These are phyloP conservation scores for Misgurnus anguillicaudatus DNA, from an alignment of 2,113 vertebrate genomes.

Conservation along the genomic window DNA sequence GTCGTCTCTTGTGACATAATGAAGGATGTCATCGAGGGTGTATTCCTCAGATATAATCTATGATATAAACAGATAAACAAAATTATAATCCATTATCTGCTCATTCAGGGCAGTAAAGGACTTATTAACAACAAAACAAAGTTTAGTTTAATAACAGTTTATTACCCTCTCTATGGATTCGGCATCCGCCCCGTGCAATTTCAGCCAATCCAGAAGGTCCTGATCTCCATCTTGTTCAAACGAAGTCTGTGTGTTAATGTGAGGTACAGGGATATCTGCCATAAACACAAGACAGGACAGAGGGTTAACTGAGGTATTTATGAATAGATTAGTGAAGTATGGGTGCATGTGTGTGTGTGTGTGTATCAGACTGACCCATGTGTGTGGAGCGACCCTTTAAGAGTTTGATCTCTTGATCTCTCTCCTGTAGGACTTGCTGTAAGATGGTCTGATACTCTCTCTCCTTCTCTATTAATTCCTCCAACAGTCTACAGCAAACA, in stretches of 20 bases:
- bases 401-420: constrained; percentile 90
- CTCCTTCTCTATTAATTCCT: constrained; percentile 92
- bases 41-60: constrained; percentile 87
- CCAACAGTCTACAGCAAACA: constrained; percentile 79
- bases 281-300: background rate
- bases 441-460: constrained; percentile 90
- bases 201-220: constrained; percentile 86
- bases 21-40: constrained; percentile 86
- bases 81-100: background rate
- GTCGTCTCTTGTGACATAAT: constrained; percentile 90
- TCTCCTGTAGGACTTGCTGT: constrained; percentile 92
- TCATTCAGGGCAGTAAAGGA: background rate
- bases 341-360: background rate
- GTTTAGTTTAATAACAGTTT: too few species aligned
- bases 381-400: constrained; percentile 84
- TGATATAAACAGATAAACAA: background rate
- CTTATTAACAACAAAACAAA: too few species aligned
- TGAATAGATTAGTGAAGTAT: background rate
- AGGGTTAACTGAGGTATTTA: background rate
- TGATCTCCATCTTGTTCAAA: constrained; percentile 68
- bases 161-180: constrained; percentile 87
- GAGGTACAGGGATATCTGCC: constrained; percentile 74
- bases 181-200: constrained; percentile 82
- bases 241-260: constrained; percentile 60
- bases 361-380: constrained; percentile 72